phyloP scores from a whole-genome alignment of 2,888 invertebrate genomes.

The Thymelicus sylvestris region DNA sequence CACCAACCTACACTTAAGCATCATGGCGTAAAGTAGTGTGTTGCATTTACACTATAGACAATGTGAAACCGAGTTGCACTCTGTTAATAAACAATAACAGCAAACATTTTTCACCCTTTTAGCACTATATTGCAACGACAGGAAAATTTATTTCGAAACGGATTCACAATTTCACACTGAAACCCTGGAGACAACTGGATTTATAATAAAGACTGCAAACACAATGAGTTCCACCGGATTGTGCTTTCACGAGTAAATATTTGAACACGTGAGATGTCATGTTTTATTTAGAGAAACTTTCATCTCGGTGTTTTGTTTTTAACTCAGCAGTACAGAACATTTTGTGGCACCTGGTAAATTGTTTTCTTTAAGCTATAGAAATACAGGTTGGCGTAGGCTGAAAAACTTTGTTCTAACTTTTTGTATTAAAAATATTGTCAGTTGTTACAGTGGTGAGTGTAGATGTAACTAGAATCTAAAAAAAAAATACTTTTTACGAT shows the following conservation, averaged over 20 bases:
- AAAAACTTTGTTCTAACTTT: background rate
- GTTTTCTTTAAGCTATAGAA: background rate
- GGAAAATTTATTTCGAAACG: conserved; percentile 10
- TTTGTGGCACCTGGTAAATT: background rate
- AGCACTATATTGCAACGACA: background rate
- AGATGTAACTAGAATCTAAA: no score
- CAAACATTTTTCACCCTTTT: background rate
- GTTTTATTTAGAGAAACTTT: conserved; percentile 21
- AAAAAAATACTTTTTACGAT: no score
- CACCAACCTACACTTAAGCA: no score
- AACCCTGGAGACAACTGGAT: conserved; percentile 19
- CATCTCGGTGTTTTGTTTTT: conserved; percentile 3
- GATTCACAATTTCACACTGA: conserved; percentile 13
- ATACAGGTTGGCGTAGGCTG: background rate
- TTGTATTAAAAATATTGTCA: background rate
- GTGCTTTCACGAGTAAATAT: conserved; percentile 12
- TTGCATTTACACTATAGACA: background rate
- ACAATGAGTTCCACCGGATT: conserved; percentile 12
- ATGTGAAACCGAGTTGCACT: background rate
- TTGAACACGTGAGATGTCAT: conserved; percentile 11
- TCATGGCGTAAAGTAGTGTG: no score
- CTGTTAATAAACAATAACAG: background rate
- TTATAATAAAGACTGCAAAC: conserved; percentile 22
- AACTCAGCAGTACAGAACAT: background rate
- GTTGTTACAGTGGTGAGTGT: no score